phyloP scores from a whole-genome alignment of 2,113 vertebrate species.

The Neopipo cinnamomea region DNA sequence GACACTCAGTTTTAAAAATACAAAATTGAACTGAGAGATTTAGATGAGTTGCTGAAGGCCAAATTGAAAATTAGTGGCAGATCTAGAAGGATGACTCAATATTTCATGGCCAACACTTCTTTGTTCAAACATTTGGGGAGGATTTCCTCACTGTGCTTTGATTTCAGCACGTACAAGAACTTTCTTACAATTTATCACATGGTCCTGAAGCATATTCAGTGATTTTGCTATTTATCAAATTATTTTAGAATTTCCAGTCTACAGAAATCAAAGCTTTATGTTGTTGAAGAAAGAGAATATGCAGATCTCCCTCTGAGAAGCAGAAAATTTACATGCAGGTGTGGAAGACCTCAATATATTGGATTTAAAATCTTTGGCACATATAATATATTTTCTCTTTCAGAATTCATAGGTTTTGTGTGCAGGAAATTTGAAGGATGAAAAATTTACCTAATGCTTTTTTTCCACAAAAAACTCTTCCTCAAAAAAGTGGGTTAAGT shows the following conservation, averaged over 20 bases:
- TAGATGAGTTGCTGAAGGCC: not conserved
- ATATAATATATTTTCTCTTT: not conserved
- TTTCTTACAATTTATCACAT: not conserved
- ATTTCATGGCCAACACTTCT: not conserved
- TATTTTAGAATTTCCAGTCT: not conserved
- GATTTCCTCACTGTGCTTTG: not conserved
- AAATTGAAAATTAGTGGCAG: not conserved
- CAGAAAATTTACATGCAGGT: not conserved
- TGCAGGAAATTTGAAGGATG: not conserved
- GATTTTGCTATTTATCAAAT: not conserved
- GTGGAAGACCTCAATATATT: fast-evolving
- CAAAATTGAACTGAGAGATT: not conserved
- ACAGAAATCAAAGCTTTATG: not conserved
- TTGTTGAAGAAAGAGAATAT: not conserved
- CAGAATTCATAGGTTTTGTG: not conserved
- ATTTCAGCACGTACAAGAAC: not conserved
- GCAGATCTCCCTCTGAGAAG: not conserved
- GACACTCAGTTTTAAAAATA: not conserved
- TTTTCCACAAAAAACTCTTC: not conserved
- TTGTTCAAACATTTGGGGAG: not conserved
- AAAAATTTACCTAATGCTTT: not conserved
- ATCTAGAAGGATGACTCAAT: not conserved
- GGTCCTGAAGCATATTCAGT: not conserved
- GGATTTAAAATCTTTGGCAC: not conserved
- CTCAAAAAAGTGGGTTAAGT: not conserved